Base-by-base conservation (phyloP, 2,113 vertebrate species). In the Bubo bubo region DNA sequence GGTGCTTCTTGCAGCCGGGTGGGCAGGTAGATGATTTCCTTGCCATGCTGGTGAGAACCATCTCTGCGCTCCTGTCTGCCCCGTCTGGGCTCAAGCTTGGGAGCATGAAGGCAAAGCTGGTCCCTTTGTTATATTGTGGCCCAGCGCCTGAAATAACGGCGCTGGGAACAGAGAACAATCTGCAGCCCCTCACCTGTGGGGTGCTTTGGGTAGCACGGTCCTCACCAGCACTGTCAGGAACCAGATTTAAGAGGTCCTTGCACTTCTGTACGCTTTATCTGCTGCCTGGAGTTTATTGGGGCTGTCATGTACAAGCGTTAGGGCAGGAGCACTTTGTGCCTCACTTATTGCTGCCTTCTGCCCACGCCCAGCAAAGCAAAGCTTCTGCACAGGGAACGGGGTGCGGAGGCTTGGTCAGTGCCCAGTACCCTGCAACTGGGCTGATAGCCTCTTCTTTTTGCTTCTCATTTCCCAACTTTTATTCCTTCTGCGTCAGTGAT, bases 81-180 rank as follows among this genome's bases (percentile, higher is more conserved):
- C n/a, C 0, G 0, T 41, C 30, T n/a, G 2, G 0, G 30, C 83
- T 53, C 28, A 12, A 6, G 32, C 28, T 86, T 2, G 0, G 70
- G 8, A 53, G 24, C 3, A 1, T 21, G 45, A 66, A 34, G 60
- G 18, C 13, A 34, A 41, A 26, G 60, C 62, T 37, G 22, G n/a
- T 60, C 47, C 15, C 55, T 80, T 21, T 47, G 59, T 26, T 12
- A 3, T 39, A 3, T 5, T 8, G 13, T 28, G 24, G 23, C 23
- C 15, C 34, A 34, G 34, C 3, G 4, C 18, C 23, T 26, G 32
- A 35, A 43, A 34, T 35, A 58, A 21, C 59, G 12, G 9, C 7
- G 6, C 24, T 39, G 37, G 17, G 45, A 37, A 27, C 2, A 5
- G 37, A 53, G 63, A 30, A 7, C 4, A 4, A 18, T 16, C 79